These are phyloP conservation scores for Calyptommatus sinebrachiatus DNA, from an alignment of 2,113 vertebrate genomes.

Conservation along the genomic window DNA sequence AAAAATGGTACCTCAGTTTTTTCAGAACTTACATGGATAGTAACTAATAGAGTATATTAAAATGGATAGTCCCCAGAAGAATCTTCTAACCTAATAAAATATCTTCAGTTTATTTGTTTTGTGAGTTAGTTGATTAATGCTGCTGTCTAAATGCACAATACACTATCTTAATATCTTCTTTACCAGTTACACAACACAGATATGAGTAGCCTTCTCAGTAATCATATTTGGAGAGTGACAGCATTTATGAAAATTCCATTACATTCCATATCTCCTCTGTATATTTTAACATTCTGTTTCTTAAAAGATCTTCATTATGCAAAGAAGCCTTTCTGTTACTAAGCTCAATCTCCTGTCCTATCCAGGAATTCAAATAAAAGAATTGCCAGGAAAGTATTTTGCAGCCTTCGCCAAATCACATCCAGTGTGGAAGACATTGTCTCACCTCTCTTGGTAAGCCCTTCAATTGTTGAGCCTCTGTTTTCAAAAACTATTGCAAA, in stretches of 20 bases:
- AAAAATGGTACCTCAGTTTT: not conserved
- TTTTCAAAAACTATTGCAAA: not conserved
- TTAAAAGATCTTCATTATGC: not conserved
- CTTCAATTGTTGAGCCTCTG: not conserved
- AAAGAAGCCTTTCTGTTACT: too few relatives aligned
- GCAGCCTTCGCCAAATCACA: too few relatives aligned
- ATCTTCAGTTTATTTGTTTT: not conserved
- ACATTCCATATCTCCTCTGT: not conserved
- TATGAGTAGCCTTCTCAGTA: not conserved
- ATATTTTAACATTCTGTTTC: not conserved
- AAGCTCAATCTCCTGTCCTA: too few relatives aligned
- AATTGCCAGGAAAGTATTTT: too few relatives aligned
- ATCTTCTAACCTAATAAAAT: not conserved
- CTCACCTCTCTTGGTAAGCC: too few relatives aligned
- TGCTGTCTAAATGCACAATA: not conserved
- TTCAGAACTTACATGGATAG: not conserved
- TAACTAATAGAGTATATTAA: not conserved
- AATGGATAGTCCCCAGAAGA: not conserved
- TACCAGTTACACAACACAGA: not conserved
- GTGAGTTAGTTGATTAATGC: not conserved
- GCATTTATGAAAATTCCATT: not conserved
- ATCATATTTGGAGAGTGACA: not conserved
- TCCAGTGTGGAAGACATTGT: too few relatives aligned
- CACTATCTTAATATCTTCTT: not conserved
- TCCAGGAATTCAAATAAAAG: too few relatives aligned